phyloP scores from a whole-genome alignment of 2,888 invertebrate genomes.

The Caenorhabditis uteleia region DNA sequence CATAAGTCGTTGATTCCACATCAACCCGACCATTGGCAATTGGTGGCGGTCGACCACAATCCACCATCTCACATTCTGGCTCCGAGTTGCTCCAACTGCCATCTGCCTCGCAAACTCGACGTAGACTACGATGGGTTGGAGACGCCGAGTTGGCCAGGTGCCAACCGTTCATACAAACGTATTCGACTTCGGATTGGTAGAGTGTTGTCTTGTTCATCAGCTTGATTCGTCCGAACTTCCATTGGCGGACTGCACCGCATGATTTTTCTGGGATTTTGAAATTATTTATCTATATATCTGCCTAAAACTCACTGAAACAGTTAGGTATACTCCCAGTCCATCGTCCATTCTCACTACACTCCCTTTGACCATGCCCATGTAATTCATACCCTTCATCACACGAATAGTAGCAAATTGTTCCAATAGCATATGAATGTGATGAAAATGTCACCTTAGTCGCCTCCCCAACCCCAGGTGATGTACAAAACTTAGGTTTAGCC shows the following conservation, averaged over 20 bases:
- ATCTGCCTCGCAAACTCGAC: conserved; percentile 50
- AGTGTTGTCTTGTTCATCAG: conserved; percentile 43
- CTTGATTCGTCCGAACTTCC: conserved; percentile 35
- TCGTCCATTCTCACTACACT: conserved; percentile 50
- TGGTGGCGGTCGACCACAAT: conserved; percentile 51
- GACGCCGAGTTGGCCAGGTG: conserved; percentile 30
- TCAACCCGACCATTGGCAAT: conserved; percentile 53
- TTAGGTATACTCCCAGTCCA: conserved; percentile 59
- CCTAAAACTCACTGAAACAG: conserved; percentile 43
- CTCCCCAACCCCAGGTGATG: conserved; percentile 60
- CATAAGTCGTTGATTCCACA: conserved; percentile 42
- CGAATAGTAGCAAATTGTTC: conserved; percentile 60
- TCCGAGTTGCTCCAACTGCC: conserved; percentile 49
- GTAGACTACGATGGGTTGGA: conserved; percentile 24
- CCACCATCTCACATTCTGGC: conserved; percentile 48
- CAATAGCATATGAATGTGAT: conserved; percentile 60
- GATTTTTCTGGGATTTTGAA: conserved; percentile 24
- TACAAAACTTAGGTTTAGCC: conserved; percentile 63
- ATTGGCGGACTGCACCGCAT: conserved; percentile 32
- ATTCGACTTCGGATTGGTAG: conserved; percentile 42
- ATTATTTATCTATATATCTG: not conserved
- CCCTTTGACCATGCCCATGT: conserved; percentile 36
- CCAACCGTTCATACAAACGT: conserved; percentile 52
- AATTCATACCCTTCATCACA: conserved; percentile 58
- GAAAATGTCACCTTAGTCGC: conserved; percentile 59